These are phyloP conservation scores for Lordiphosa collinella DNA, from an alignment of 1,140 invertebrate genomes.

Conservation along the genomic window DNA sequence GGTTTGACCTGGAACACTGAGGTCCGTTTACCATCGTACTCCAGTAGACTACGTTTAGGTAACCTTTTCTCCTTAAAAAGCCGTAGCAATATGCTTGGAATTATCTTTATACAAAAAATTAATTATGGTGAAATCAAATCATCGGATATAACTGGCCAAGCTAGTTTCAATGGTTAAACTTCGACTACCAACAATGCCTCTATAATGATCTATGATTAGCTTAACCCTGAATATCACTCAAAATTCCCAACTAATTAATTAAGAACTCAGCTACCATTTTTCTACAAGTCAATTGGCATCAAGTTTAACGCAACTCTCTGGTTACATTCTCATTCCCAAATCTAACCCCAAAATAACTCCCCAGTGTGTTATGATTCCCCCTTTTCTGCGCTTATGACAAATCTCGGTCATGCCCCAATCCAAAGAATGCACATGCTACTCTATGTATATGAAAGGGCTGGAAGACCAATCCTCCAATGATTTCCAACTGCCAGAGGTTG, in stretches of 20 bases:
- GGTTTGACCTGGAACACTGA: too few relatives aligned
- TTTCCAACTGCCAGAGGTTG: conserved; percentile 3
- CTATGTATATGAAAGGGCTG: conserved; percentile 26
- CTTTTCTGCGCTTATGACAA: conserved; percentile 21
- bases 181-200: too few relatives aligned
- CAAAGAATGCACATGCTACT: conserved; percentile 11
- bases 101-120: too few relatives aligned
- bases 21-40: too few relatives aligned
- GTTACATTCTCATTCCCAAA: background rate
- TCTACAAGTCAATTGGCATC: conserved; percentile 35
- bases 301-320: conserved; percentile 9
- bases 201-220: too few relatives aligned
- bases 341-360: conserved; percentile 36
- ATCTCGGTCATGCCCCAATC: conserved; percentile 42
- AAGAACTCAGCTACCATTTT: conserved; percentile 26
- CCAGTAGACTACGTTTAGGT: too few relatives aligned
- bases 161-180: too few relatives aligned
- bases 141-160: too few relatives aligned
- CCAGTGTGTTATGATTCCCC: conserved; percentile 45
- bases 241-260: conserved; percentile 19
- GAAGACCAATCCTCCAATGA: conserved; percentile 6
- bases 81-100: too few relatives aligned
- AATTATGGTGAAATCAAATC: too few relatives aligned
- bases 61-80: too few relatives aligned
- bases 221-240: background rate